Conservation (phyloP, 2,113 vertebrate genomes). For the Gasterosteus aculeatus region DNA sequence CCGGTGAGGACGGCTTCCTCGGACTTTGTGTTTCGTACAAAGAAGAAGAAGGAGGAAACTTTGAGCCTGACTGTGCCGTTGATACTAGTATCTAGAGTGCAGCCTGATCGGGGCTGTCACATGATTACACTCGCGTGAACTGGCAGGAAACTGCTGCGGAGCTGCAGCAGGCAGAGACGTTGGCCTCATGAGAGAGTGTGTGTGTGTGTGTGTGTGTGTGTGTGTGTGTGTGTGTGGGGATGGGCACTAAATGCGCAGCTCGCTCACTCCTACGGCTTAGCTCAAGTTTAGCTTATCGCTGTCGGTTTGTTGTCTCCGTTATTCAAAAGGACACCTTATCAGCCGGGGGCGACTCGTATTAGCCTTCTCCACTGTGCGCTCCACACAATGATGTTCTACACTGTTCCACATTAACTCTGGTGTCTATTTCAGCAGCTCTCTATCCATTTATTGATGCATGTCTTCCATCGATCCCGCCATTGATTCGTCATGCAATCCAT, state of each 20-base stretch:
- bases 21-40: constrained; percentile 48
- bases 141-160: constrained; percentile 21
- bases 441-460: constrained; percentile 79
- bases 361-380: constrained; percentile 42
- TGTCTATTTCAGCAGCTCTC: constrained; percentile 77
- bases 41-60: constrained; percentile 15
- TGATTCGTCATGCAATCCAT: constrained; percentile 80
- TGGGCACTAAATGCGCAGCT: constrained; percentile 34
- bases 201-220: constrained; percentile 6
- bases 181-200: constrained; percentile 2
- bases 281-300: constrained; percentile 62
- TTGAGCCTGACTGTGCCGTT: constrained; percentile 7
- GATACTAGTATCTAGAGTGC: constrained; percentile 21
- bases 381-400: constrained; percentile 55
- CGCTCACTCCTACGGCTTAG: constrained; percentile 37
- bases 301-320: constrained; percentile 66
- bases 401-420: constrained; percentile 61
- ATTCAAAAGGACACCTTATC: constrained; percentile 72
- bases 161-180: constrained; percentile 13
- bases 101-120: constrained; percentile 20
- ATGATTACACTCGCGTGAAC: constrained; percentile 34
- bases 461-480: constrained; percentile 74
- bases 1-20: constrained; percentile 16
- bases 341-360: constrained; percentile 42
- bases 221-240: constrained; percentile 18